Percentiles rank a stretch among this genome's conserved stretches.
These are phyloP conservation scores for Ceratitis capitata DNA, from an alignment of 1,140 invertebrate species.

Conservation along the genomic window DNA sequence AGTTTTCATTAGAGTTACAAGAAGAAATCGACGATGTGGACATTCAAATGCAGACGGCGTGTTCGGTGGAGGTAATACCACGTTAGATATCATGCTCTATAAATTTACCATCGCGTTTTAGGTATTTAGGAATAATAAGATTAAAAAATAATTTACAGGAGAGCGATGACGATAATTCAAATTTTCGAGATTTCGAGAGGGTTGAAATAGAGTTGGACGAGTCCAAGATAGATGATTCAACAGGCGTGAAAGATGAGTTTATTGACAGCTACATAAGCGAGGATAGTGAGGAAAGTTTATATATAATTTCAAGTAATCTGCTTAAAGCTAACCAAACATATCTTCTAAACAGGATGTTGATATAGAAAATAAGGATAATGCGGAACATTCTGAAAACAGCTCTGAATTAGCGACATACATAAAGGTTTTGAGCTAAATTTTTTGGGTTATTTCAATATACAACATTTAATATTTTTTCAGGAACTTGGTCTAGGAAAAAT, in stretches of 20 bases:
- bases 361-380: neutral
- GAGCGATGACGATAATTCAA: neutral
- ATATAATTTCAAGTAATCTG: neutral
- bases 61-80: neutral
- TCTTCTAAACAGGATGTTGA: neutral
- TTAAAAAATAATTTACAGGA: neutral
- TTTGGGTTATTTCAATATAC: neutral
- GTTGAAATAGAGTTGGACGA: conserved; percentile 22
- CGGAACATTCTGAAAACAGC: neutral
- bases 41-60: neutral
- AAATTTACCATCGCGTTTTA: neutral
- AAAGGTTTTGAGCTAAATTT: neutral
- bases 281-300: neutral
- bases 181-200: neutral
- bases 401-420: neutral
- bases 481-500: neutral
- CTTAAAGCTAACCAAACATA: neutral
- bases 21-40: neutral
- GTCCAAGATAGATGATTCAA: neutral
- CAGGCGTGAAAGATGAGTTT: neutral
- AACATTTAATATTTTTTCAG: neutral
- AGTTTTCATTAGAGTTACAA: neutral
- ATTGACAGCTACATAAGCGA: neutral
- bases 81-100: neutral
- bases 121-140: neutral